Percentiles rank a stretch among this genome's conserved stretches.
These are phyloP conservation scores for Bergia puertoricense DNA, from an alignment of 92 coral and sea anemone genomes.

Conservation along the genomic window DNA sequence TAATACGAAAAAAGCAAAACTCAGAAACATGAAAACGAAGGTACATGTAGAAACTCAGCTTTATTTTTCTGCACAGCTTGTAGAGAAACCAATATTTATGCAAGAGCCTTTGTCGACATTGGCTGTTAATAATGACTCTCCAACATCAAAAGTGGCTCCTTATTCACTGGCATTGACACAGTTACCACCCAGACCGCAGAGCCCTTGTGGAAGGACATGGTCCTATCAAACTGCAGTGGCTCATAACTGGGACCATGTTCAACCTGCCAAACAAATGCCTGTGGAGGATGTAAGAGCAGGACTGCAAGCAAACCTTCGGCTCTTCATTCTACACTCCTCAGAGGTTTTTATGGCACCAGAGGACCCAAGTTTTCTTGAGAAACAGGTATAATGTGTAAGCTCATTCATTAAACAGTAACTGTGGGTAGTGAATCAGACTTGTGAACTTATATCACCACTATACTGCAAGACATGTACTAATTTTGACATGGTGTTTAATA, in stretches of 20 bases:
- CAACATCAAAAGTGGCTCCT: slow-evolving; percentile 23
- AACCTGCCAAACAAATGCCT: slow-evolving; percentile 50
- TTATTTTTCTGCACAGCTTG: slow-evolving; percentile 44
- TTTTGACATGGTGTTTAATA: neutral
- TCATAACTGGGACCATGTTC: slow-evolving; percentile 47
- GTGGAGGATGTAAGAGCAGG: slow-evolving; percentile 95
- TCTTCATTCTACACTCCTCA: slow-evolving; percentile 85
- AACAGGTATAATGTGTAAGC: slow-evolving; percentile 66
- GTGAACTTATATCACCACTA: too few relatives aligned
- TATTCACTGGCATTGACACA: slow-evolving; percentile 22
- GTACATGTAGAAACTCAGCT: neutral
- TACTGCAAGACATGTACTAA: neutral
- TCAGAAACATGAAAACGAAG: neutral
- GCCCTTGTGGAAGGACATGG: slow-evolving; percentile 73
- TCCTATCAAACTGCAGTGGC: slow-evolving; percentile 72
- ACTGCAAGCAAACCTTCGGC: slow-evolving; percentile 88
- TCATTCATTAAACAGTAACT: neutral
- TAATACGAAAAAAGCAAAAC: neutral
- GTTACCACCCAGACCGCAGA: slow-evolving; percentile 53
- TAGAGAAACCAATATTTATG: slow-evolving; percentile 89
- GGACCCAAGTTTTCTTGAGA: slow-evolving; percentile 56
- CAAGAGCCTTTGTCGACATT: slow-evolving; percentile 65
- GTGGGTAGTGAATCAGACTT: too few relatives aligned
- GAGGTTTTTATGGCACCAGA: slow-evolving; percentile 85
- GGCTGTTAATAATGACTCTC: slow-evolving; percentile 51